Evolutionary conservation across 2,113 vertebrate species (phyloP).

Genomic region (Sinocyclocheilus rhinocerous): DNA sequence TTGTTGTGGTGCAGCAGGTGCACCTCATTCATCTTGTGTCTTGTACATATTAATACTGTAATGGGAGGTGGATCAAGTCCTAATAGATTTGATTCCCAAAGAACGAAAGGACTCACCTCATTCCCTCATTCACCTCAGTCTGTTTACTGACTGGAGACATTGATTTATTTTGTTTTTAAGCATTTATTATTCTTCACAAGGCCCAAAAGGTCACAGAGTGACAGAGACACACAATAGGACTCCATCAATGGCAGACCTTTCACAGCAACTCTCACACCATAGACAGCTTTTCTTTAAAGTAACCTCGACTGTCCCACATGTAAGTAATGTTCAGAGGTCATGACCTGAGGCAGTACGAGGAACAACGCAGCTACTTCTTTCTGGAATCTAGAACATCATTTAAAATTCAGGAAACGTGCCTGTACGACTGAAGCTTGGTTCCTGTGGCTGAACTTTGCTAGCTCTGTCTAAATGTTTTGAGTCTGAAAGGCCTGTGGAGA

Average conservation of each 20-base stretch:
- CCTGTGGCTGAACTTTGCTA: constrained; percentile 12
- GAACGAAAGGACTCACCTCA: not conserved
- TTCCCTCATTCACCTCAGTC: not conserved
- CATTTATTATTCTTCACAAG: not conserved
- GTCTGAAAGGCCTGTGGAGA: constrained; percentile 38
- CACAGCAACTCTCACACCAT: not conserved
- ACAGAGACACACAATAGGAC: constrained; percentile 25
- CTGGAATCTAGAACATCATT: constrained; percentile 37
- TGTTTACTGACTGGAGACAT: not conserved
- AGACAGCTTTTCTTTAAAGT: constrained; percentile 22
- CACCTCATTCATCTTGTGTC: not conserved
- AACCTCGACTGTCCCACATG: not conserved
- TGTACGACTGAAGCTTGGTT: constrained; percentile 30
- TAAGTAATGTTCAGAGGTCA: constrained; percentile 8
- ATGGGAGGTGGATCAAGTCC: not conserved
- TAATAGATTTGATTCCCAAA: not conserved
- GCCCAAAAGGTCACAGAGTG: constrained; percentile 12
- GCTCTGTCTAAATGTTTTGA: constrained; percentile 5
- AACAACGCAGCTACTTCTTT: not conserved
- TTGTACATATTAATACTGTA: not conserved
- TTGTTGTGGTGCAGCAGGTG: not conserved
- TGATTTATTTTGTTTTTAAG: constrained; percentile 30
- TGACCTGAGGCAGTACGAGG: constrained; percentile 52
- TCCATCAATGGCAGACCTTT: constrained; percentile 17
- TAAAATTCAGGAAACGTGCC: constrained; percentile 19